Base-by-base conservation (phyloP, 1,140 invertebrate genomes). In the Meloidogyne hapla region DNA sequence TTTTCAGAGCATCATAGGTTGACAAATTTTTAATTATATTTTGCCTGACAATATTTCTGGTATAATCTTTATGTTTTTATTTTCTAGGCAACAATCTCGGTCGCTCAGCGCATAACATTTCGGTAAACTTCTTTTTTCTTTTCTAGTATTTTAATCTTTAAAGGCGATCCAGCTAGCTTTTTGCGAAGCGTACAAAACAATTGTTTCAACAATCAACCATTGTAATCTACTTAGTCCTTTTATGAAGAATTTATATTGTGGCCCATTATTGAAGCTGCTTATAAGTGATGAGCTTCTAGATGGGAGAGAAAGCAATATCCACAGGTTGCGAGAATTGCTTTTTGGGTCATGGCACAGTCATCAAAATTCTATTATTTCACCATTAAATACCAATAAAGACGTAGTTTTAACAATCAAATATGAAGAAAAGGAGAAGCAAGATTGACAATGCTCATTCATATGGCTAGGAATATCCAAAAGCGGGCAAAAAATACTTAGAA, bases 41-140 rank as follows among this genome's bases (percentile, higher is more conserved):
- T n/a, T n/a, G n/a, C n/a, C n/a, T n/a, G n/a, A n/a, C n/a, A n/a
- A n/a, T n/a, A n/a, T n/a, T n/a, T n/a, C n/a, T n/a, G n/a, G n/a
- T n/a, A n/a, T 64, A 15, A 42, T 26, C 28, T 18, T 48, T 61
- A 10, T 25, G 8, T 48, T 18, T 45, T 33, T 18, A n/a, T 3
- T n/a, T 56, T 81, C 83, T 28, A 81, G 80, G 42, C 40, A 82
- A 82, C 45, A 76, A 82, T 48, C n/a, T 82, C 25, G 81, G 82
- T n/a, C 18, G 66, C n/a, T 68, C 77, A 18, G 67, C 76, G 5
- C 69, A 81, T 70, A 79, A 76, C 18, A 73, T 82, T 18, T 23
- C 79, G 62, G 71, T 73, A 21, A 28, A n/a, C n/a, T 61, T 72
- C 6, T n/a, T 56, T 56, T n/a, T n/a, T 56, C n/a, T n/a, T n/a